These are phyloP conservation scores for Hesperophylax magnus DNA, from an alignment of 1,140 invertebrate genomes.

Conservation along the genomic window DNA sequence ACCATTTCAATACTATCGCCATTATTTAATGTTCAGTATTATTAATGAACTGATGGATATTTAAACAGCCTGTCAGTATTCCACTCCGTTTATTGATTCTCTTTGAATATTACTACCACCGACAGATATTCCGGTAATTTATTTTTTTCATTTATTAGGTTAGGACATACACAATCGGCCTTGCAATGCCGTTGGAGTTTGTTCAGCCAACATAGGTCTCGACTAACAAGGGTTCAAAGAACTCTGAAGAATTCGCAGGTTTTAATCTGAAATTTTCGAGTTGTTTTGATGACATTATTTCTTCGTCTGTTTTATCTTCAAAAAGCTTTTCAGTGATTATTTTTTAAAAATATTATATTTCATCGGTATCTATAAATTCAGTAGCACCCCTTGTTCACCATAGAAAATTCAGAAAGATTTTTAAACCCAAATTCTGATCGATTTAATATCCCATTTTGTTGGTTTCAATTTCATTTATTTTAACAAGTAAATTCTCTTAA, in stretches of 20 bases:
- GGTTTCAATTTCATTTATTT: too few relatives aligned
- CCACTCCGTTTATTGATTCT: constrained; percentile 2
- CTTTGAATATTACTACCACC: not conserved
- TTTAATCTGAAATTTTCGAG: not conserved
- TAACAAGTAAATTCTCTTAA: too few relatives aligned
- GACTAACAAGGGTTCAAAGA: not conserved
- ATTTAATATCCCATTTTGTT: too few relatives aligned
- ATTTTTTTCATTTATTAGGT: not conserved
- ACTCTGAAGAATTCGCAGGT: not conserved
- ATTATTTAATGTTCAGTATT: constrained; percentile 1
- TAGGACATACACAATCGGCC: constrained; percentile 6
- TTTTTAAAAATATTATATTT: too few relatives aligned
- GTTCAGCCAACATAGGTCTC: not conserved
- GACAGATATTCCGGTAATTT: not conserved
- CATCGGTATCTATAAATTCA: too few relatives aligned
- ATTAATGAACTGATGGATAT: constrained; percentile 8
- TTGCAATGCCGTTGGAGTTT: constrained; percentile 26
- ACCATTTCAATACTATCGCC: not conserved
- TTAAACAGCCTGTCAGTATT: constrained; percentile 27
- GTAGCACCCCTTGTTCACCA: too few relatives aligned
- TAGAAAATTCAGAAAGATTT: too few relatives aligned
- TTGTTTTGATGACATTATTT: not conserved
- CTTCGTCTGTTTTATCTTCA: too few relatives aligned
- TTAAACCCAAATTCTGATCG: too few relatives aligned
- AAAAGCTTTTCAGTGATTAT: too few relatives aligned